Evolutionary conservation across 2,113 vertebrate genomes (phyloP).

Genomic region (Panthera uncia): DNA sequence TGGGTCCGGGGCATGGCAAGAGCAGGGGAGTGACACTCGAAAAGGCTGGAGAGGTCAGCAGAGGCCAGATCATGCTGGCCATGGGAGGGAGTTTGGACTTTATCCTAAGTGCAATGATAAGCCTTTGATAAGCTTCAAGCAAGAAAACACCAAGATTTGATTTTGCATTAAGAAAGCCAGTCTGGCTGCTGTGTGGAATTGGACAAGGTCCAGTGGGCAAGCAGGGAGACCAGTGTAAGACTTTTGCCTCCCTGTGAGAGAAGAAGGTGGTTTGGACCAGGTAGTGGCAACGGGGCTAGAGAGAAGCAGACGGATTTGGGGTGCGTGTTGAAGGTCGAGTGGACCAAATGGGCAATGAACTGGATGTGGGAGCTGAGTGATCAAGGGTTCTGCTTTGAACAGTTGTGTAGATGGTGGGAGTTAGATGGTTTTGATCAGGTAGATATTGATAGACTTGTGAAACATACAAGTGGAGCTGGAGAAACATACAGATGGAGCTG

Average conservation of each 20-base stretch:
- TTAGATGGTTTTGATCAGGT: background rate
- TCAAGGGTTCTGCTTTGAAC: background rate
- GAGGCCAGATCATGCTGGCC: conserved; percentile 14
- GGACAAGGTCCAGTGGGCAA: background rate
- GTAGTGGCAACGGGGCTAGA: background rate
- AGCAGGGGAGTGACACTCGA: rapidly evolving
- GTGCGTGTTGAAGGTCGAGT: background rate
- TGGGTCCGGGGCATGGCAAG: background rate
- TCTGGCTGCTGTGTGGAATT: background rate
- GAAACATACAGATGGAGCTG: background rate
- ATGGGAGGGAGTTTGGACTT: conserved; percentile 65
- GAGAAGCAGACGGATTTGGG: background rate
- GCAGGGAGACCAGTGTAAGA: background rate
- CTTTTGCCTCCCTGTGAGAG: background rate
- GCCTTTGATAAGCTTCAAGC: conserved; percentile 67
- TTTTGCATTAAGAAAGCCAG: conserved; percentile 49
- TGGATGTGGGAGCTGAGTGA: background rate
- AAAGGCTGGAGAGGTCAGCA: background rate
- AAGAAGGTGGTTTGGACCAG: background rate
- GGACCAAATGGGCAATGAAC: background rate
- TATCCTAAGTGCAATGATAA: conserved; percentile 61
- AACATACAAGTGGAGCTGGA: background rate
- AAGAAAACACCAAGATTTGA: conserved; percentile 41
- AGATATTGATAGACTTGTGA: background rate
- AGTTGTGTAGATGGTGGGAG: background rate